These are phyloP conservation scores for Thripadectes ignobilis DNA, from an alignment of 2,797 vertebrate species.

Conservation along the genomic window DNA sequence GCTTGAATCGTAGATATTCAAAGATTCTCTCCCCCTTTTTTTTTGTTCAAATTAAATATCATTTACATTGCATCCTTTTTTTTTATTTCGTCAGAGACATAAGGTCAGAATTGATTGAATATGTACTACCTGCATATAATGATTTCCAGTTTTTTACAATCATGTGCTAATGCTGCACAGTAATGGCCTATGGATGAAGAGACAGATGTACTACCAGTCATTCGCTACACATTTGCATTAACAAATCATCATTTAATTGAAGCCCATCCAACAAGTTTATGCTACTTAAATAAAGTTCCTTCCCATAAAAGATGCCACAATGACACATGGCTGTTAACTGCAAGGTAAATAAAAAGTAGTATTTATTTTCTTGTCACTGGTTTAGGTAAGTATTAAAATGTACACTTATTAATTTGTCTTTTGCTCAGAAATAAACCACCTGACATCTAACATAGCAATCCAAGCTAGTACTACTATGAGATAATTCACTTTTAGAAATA, in stretches of 20 bases:
- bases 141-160: slow-evolving; percentile 81
- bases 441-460: slow-evolving; percentile 65
- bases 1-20: slow-evolving; percentile 67
- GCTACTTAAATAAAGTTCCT: slow-evolving; percentile 85
- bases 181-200: slow-evolving; percentile 83
- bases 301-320: slow-evolving; percentile 80
- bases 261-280: slow-evolving; percentile 86
- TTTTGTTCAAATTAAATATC: slow-evolving; percentile 71
- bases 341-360: slow-evolving; percentile 63
- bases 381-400: slow-evolving; percentile 64
- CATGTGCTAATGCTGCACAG: slow-evolving; percentile 78
- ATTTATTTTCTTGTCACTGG: slow-evolving; percentile 67
- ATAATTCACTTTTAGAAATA: slow-evolving; percentile 69
- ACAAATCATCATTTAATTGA: slow-evolving; percentile 87
- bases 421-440: slow-evolving; percentile 71
- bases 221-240: slow-evolving; percentile 83
- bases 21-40: slow-evolving; percentile 18
- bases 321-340: slow-evolving; percentile 74
- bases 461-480: slow-evolving; percentile 49
- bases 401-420: slow-evolving; percentile 76
- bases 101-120: slow-evolving; percentile 83
- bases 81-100: slow-evolving; percentile 77
- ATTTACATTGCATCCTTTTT: slow-evolving; percentile 67
- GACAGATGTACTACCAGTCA: slow-evolving; percentile 83
- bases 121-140: slow-evolving; percentile 80